Base-by-base conservation (phyloP, 1,140 invertebrate genomes). In the Cydia fagiglandana region DNA sequence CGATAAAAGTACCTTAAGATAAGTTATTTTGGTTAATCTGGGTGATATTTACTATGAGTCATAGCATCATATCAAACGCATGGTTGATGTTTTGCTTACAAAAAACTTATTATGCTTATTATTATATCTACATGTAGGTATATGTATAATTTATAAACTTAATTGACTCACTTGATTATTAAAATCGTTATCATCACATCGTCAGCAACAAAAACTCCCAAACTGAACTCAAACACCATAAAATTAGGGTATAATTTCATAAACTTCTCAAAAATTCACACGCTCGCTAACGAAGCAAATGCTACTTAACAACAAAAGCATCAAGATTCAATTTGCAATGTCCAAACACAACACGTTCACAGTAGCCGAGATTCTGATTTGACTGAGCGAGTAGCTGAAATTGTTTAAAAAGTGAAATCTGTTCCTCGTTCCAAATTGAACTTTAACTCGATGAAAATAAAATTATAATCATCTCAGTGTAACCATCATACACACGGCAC, bases 311-410 rank as follows among this genome's bases (percentile, higher is more conserved):
- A 34, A 30, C 28, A 2, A 6, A 38, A 34, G 10, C 2, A 13
- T 38, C 50, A 30, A 47, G 20, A 73, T 45, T 24, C 38, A 73
- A 73, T 15, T 24, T 73, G 5, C 2, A 73, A 73, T 24, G 12
- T n/a, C 47, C 6, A 13, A 24, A 47, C 24, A 50, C 41, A 12
- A 73, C 70, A 73, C 47, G 70, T 73, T 45, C 70, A 73, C 20
- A 34, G 20, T 45, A 7, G 9, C 9, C 17, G 38, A 73, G 38
- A 73, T 73, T 50, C 70, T 7, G 5, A 45, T 47, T 17, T 20
- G 13, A 47, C 47, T 47, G 34, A 73, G 70, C 47, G 7, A 20
- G 12, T 17, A 17, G 17, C 66, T 20, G 15, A 70, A 34, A 15
- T 66, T 2, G 17, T 66, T 66, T 34, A 15, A 66, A 34, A 66